Conservation (phyloP, 2,888 invertebrate genomes). For the Drosophila siamana region DNA sequence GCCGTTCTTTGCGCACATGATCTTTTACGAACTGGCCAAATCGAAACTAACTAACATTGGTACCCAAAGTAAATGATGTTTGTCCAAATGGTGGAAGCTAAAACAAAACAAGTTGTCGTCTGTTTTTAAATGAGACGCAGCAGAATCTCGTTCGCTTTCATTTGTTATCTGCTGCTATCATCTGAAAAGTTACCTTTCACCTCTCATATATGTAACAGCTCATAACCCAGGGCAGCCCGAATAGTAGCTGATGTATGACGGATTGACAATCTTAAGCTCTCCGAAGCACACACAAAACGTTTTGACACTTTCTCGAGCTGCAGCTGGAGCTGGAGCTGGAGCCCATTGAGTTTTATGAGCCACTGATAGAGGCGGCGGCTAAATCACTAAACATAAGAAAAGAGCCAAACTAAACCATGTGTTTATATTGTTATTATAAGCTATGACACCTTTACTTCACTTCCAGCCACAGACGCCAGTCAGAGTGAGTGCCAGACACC, state of each 20-base stretch:
- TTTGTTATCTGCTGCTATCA: constrained; percentile 3
- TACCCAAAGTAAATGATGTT: too few species aligned
- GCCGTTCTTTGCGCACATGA: too few species aligned
- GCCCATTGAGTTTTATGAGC: constrained; percentile 45
- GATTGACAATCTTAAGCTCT: constrained; percentile 47
- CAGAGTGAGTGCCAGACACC: too few species aligned
- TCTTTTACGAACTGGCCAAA: constrained; percentile 34
- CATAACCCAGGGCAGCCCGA: constrained; percentile 6
- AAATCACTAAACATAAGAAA: constrained; percentile 43
- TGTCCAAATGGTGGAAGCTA: constrained; percentile 2
- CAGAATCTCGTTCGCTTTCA: constrained; percentile 6
- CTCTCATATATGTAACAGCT: neutral
- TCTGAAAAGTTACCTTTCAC: constrained; percentile 38
- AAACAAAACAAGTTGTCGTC: constrained; percentile 6
- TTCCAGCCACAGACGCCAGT: too few species aligned
- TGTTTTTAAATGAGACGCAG: constrained; percentile 1
- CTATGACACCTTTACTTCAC: constrained; percentile 32
- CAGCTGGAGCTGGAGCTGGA: constrained; percentile 21
- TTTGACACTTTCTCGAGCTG: constrained; percentile 45
- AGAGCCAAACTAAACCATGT: constrained; percentile 53
- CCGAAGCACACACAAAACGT: constrained; percentile 31
- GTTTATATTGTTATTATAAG: constrained; percentile 65
- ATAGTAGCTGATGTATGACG: constrained; percentile 16
- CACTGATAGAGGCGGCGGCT: constrained; percentile 22
- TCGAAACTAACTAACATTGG: neutral